Percentiles rank a stretch among this genome's conserved stretches.
phyloP scores from a whole-genome alignment of 64 coral and sea anemone genomes.

The Actinia tenebrosa region DNA sequence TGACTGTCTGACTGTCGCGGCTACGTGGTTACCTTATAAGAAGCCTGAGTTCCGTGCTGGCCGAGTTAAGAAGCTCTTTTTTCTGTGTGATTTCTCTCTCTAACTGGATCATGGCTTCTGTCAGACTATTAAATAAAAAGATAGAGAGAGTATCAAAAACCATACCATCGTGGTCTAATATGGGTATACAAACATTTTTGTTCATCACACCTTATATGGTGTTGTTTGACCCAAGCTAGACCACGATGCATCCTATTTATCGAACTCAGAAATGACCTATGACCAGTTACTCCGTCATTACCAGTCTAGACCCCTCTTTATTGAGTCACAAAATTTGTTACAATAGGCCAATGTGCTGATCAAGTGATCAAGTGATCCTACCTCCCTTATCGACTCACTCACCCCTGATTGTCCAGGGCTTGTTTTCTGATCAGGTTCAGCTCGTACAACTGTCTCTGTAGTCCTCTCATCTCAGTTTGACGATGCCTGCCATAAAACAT shows the following conservation, averaged over 20 bases:
- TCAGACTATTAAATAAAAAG: conserved; percentile 35
- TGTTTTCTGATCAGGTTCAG: conserved; percentile 74
- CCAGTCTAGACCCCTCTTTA: too few species aligned
- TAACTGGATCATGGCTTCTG: conserved; percentile 49
- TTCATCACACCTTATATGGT: too few species aligned
- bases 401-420: conserved; percentile 56
- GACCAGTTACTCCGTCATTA: too few species aligned
- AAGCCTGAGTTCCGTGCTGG: conserved; percentile 81
- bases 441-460: conserved; percentile 78
- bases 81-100: conserved; percentile 60
- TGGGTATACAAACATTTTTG: too few species aligned
- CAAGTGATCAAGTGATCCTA: too few species aligned
- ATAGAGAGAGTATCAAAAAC: background rate
- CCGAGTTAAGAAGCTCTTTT: conserved; percentile 77
- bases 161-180: background rate
- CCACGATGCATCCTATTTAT: too few species aligned
- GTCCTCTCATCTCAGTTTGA: conserved; percentile 69
- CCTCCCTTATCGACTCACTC: background rate
- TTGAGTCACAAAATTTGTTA: too few species aligned
- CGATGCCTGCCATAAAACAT: conserved; percentile 37
- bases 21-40: conserved; percentile 71
- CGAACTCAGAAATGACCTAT: too few species aligned
- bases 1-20: background rate
- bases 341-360: too few species aligned
- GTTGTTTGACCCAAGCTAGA: too few species aligned